Evolutionary conservation across 1,140 invertebrate species (phyloP).

Genomic region (Ostrea denselamellosa): DNA sequence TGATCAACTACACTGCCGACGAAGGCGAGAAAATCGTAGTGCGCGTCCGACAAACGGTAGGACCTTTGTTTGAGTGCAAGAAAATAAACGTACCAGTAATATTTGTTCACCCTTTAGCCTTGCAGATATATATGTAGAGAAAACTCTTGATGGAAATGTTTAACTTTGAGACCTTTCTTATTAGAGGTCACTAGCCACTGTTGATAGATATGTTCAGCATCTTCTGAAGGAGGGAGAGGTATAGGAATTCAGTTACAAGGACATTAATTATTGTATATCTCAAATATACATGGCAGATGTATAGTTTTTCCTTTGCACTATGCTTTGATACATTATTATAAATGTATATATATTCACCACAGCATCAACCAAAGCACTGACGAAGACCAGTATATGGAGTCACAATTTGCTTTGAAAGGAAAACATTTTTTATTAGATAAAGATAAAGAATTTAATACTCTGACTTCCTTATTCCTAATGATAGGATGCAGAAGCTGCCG

Average conservation of each 20-base stretch:
- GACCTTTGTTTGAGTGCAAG: conserved; percentile 36
- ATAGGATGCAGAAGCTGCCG: conserved; percentile 85
- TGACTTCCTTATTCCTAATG: conserved; percentile 44
- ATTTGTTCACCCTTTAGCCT: background rate
- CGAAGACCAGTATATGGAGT: background rate
- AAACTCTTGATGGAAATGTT: background rate
- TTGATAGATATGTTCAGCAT: conserved; percentile 13
- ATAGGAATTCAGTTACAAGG: conserved; percentile 1
- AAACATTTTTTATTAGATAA: background rate
- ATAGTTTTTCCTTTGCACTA: background rate
- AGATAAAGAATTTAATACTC: background rate
- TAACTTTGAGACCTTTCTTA: background rate
- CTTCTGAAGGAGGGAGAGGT: conserved; percentile 8
- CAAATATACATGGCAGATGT: background rate
- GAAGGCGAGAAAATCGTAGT: conserved; percentile 84
- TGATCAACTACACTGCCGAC: conserved; percentile 82
- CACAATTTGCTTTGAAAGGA: background rate
- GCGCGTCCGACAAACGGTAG: conserved; percentile 84
- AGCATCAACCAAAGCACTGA: background rate
- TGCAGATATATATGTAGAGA: background rate
- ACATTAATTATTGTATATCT: background rate
- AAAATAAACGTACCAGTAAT: too few species aligned
- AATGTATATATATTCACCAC: background rate
- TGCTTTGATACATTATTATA: background rate
- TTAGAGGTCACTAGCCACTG: background rate